Conservation (phyloP, 1,140 invertebrate genomes). For the Drosophila serrata region DNA sequence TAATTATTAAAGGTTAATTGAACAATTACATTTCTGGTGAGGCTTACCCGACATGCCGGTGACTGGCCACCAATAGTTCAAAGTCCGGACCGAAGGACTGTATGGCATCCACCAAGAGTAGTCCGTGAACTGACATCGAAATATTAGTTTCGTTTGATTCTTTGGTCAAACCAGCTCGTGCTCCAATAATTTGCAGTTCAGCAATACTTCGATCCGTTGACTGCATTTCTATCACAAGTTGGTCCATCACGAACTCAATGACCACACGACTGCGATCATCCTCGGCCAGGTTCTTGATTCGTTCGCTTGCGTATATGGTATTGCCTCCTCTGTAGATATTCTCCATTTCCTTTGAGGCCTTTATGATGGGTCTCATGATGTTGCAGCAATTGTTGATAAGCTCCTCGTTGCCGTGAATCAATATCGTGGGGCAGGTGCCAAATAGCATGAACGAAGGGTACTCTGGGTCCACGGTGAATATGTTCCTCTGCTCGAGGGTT, state of each 20-base stretch:
- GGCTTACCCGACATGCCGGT: constrained; percentile 94
- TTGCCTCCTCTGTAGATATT: constrained; percentile 82
- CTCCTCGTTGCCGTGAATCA: constrained; percentile 95
- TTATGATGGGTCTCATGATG: constrained; percentile 85
- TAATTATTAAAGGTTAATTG: neutral
- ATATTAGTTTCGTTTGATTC: constrained; percentile 90
- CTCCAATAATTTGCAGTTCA: constrained; percentile 96
- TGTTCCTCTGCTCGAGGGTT: constrained; percentile 92
- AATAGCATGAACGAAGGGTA: constrained; percentile 93
- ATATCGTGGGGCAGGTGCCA: constrained; percentile 93
- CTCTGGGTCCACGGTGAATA: constrained; percentile 93
- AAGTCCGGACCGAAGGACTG: constrained; percentile 98
- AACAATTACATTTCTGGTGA: neutral
- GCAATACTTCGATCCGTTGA: constrained; percentile 94
- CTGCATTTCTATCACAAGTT: constrained; percentile 94
- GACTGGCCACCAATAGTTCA: constrained; percentile 96
- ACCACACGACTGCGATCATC: constrained; percentile 89
- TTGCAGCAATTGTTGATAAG: constrained; percentile 90
- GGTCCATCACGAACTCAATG: constrained; percentile 95
- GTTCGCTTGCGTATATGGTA: constrained; percentile 36
- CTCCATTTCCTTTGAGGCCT: constrained; percentile 51
- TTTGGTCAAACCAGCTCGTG: constrained; percentile 91
- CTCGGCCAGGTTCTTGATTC: constrained; percentile 44
- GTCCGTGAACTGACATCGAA: constrained; percentile 94
- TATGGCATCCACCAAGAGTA: constrained; percentile 96